Evolutionary conservation across 2,113 vertebrate genomes (phyloP).

Genomic region (Rhinoderma darwinii): DNA sequence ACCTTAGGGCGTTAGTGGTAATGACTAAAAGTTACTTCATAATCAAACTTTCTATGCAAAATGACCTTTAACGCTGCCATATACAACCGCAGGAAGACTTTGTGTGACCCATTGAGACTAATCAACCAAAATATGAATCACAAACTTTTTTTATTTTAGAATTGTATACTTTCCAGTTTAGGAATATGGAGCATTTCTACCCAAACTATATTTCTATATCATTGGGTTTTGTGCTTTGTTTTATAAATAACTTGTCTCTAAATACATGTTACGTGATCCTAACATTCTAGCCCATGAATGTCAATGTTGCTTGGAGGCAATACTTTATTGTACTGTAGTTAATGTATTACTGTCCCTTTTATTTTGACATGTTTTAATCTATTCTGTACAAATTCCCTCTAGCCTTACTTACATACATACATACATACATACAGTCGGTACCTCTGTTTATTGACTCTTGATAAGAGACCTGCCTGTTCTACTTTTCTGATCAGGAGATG

Average conservation of each 20-base stretch:
- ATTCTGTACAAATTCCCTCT: background rate
- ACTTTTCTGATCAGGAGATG: constrained; percentile 75
- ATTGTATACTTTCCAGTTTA: background rate
- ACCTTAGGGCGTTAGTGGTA: background rate
- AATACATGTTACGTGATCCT: background rate
- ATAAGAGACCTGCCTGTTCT: constrained; percentile 72
- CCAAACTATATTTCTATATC: background rate
- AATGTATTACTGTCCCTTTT: background rate
- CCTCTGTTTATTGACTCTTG: constrained; percentile 71
- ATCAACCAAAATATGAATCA: background rate
- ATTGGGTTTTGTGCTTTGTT: background rate
- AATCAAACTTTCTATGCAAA: constrained; percentile 9
- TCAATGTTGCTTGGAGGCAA: background rate
- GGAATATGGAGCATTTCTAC: background rate
- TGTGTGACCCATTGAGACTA: background rate
- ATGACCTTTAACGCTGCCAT: background rate
- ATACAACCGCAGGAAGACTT: background rate
- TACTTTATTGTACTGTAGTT: background rate
- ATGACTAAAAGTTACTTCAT: background rate
- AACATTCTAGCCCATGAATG: background rate
- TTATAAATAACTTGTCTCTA: background rate
- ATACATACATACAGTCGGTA: constrained; percentile 45
- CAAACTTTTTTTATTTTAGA: background rate
- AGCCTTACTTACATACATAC: background rate
- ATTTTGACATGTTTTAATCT: background rate